Evolutionary conservation across 2,797 vertebrate genomes (phyloP), one percentile per base, ranked within the genome.

Genomic region (Urophycis tenuis): DNA sequence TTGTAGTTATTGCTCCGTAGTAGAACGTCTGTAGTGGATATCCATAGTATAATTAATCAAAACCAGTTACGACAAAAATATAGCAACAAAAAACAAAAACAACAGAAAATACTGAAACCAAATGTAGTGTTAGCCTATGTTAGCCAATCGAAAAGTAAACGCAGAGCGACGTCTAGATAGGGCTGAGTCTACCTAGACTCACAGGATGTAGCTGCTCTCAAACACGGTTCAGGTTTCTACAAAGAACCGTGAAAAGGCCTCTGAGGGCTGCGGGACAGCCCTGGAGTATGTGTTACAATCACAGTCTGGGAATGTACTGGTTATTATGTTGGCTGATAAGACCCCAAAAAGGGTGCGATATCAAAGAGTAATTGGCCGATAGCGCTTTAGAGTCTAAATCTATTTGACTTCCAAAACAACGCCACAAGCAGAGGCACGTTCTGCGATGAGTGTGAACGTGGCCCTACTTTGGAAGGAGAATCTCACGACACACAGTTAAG

Each of bases 241-340:
- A 67, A 74, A 73, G 72, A 79, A 78, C 73, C 75, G 67, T 71
- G 70, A 72, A 17, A 32, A 81, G 71, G 80, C 82, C 74, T 80
- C 70, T 69, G 60, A 9, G 1, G 72, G 69, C 72, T 82, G 33
- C 35, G 79, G 30, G 53, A 78, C 3, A 33, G 78, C 81, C 83
- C 79, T 32, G 35, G 34, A 2, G 32, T 74, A 76, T 81, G 78
- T 74, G 77, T 86, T 88, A 89, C 89, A 90, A 89, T 92, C 90
- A 91, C 15, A 80, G 87, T 90, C 91, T 87, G 86, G 92, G 92
- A 92, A 93, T 92, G 92, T 92, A 87, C 89, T 3, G 80, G 85
- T 86, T 84, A 83, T 84, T 82, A 85, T 85, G 81, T 81, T 83
- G 10, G 85, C 77, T 88, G 80, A 87, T 76, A 82, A n/a, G n/a